These are phyloP conservation scores for Ceraclea dissimilis DNA, from an alignment of 2,888 invertebrate species.

Conservation along the genomic window DNA sequence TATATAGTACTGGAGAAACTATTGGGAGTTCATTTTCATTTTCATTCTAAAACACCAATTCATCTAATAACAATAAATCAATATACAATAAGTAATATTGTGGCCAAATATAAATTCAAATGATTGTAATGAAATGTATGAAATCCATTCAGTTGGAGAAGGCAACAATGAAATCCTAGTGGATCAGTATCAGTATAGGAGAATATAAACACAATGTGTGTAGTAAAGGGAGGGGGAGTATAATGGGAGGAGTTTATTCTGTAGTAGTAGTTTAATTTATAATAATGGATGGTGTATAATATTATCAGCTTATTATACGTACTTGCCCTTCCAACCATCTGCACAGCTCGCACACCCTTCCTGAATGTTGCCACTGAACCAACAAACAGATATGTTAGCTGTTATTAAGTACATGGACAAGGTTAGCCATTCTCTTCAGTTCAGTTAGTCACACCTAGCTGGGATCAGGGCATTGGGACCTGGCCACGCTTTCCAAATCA, in stretches of 20 bases:
- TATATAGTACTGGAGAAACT: not conserved
- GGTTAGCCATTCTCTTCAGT: not conserved
- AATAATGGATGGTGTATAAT: not conserved
- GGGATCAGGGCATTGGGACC: conserved; percentile 1
- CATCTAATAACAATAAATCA: not conserved
- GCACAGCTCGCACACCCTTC: conserved; percentile 99
- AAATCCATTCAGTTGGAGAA: too few relatives aligned
- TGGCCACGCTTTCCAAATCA: not conserved
- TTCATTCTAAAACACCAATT: not conserved
- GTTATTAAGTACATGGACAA: conserved; percentile 14
- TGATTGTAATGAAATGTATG: too few relatives aligned
- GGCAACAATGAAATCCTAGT: too few relatives aligned
- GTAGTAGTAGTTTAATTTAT: too few relatives aligned
- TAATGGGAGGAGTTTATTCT: too few relatives aligned
- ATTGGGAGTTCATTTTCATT: not conserved
- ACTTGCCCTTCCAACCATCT: conserved; percentile 98
- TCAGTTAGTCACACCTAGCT: conserved; percentile 8
- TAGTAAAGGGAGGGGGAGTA: too few relatives aligned
- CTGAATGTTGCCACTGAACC: conserved; percentile 97
- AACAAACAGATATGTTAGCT: conserved; percentile 28
- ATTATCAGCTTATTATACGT: conserved; percentile 54
- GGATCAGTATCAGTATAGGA: too few relatives aligned
- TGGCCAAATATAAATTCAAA: too few relatives aligned
- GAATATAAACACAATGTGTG: too few relatives aligned
- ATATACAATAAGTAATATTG: not conserved